Percentiles rank a stretch among this genome's conserved stretches.
Conservation (phyloP, 2,888 invertebrate genomes). For the Plebejus anna region DNA sequence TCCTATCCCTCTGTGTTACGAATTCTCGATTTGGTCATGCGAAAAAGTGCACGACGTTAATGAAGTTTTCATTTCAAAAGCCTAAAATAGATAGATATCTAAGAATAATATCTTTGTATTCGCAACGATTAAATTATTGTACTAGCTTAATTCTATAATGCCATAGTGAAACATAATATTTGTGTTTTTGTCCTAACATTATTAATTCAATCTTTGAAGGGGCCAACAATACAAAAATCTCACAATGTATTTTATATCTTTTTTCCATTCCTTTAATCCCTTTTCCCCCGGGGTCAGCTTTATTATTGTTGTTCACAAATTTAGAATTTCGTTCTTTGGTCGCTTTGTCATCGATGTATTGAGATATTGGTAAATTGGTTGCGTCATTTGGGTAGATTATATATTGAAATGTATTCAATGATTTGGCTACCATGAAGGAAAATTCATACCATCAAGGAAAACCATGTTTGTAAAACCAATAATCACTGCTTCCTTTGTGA, state of each 20-base stretch:
- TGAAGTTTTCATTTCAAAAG: no score
- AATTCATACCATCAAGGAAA: not conserved
- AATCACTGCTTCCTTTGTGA: not conserved
- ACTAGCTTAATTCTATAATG: not conserved
- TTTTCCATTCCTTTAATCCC: not conserved
- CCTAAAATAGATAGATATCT: not conserved
- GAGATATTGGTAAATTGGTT: not conserved
- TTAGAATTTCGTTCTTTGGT: constrained; percentile 9
- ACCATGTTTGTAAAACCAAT: not conserved
- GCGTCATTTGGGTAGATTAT: not conserved
- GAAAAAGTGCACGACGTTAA: no score
- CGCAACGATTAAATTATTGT: not conserved
- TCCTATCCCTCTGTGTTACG: no score
- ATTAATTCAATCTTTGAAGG: constrained; percentile 7
- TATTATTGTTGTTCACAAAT: not conserved
- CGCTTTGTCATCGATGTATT: not conserved
- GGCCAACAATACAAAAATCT: constrained; percentile 5
- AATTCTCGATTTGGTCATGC: no score
- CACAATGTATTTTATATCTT: not conserved
- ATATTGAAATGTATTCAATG: no score
- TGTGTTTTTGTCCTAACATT: not conserved
- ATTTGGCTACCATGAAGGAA: no score
- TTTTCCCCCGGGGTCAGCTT: not conserved
- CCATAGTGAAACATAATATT: not conserved
- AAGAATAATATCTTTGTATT: not conserved